A percentile compares a stretch with the other conserved stretches of the same genome.
phyloP scores from a whole-genome alignment of 2,797 vertebrate genomes.

The Salarias fasciatus region DNA sequence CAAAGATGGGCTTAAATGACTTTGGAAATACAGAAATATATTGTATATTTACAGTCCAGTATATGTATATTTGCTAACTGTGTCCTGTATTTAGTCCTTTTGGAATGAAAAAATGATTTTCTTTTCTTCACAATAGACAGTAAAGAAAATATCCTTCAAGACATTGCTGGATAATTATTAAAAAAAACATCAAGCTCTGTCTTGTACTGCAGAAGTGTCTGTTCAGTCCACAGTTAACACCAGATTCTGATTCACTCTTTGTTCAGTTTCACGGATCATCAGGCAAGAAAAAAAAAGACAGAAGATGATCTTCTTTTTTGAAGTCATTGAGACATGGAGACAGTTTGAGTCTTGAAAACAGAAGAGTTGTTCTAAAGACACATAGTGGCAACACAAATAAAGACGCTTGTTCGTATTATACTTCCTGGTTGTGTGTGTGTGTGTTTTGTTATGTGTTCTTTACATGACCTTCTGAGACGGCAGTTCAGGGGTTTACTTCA shows the following conservation, averaged over 20 bases:
- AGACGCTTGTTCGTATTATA: too few species aligned
- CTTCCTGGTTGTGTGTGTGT: not conserved
- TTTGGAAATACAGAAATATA: constrained; percentile 25
- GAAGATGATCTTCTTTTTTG: too few species aligned
- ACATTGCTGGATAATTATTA: constrained; percentile 13
- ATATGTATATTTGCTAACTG: not conserved
- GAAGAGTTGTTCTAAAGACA: too few species aligned
- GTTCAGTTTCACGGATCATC: too few species aligned
- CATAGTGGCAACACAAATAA: too few species aligned
- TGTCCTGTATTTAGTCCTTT: constrained; percentile 21
- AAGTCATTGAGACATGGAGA: too few species aligned
- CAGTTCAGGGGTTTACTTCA: too few species aligned
- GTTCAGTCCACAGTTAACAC: not conserved
- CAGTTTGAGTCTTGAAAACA: too few species aligned
- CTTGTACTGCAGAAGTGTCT: not conserved
- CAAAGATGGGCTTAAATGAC: constrained; percentile 15
- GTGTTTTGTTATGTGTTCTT: too few species aligned
- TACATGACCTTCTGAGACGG: too few species aligned
- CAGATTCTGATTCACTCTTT: not conserved
- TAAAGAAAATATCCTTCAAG: constrained; percentile 14
- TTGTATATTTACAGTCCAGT: constrained; percentile 1
- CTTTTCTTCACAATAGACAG: constrained; percentile 2
- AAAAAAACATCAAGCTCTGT: not conserved
- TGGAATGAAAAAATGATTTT: constrained; percentile 13
- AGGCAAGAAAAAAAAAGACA: too few species aligned